A percentile compares a stretch with the other conserved stretches of the same genome.
phyloP scores from a whole-genome alignment of 2,113 vertebrate genomes.

The Platysternon megacephalum region DNA sequence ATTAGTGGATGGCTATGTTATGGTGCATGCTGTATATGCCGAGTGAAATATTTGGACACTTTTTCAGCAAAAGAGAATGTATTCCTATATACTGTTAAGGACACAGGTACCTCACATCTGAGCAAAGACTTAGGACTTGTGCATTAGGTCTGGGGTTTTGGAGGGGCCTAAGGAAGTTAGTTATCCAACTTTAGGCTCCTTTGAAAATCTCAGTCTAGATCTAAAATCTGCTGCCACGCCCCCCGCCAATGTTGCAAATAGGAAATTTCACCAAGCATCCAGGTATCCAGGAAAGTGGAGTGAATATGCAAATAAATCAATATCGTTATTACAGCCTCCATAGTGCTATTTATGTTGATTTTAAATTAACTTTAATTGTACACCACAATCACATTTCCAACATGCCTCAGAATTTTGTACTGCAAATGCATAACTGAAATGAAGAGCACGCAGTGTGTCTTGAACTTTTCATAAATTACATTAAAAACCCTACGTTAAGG shows the following conservation, averaged over 20 bases:
- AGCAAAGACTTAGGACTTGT: not conserved
- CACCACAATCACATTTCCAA: not conserved
- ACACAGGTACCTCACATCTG: not conserved
- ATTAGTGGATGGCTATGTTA: fast-evolving
- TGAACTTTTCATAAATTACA: not conserved
- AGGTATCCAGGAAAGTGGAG: not conserved
- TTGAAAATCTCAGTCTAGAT: not conserved
- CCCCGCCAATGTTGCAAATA: not conserved
- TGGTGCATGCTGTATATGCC: not conserved
- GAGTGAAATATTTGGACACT: fast-evolving
- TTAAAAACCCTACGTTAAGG: not conserved
- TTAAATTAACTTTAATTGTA: not conserved
- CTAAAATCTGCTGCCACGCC: not conserved
- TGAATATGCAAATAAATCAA: not conserved
- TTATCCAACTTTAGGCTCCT: not conserved
- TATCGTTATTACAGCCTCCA: not conserved
- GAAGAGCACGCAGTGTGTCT: not conserved
- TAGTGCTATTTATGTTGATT: not conserved
- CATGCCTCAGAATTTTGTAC: not conserved
- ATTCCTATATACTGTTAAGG: not conserved
- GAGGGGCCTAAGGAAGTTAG: not conserved
- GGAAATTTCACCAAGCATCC: not conserved
- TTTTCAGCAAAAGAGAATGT: not conserved
- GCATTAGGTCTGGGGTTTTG: not conserved
- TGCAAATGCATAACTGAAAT: not conserved